Evolutionary conservation across 2,797 vertebrate species (phyloP).

Genomic region (Bovichtus diacanthus): DNA sequence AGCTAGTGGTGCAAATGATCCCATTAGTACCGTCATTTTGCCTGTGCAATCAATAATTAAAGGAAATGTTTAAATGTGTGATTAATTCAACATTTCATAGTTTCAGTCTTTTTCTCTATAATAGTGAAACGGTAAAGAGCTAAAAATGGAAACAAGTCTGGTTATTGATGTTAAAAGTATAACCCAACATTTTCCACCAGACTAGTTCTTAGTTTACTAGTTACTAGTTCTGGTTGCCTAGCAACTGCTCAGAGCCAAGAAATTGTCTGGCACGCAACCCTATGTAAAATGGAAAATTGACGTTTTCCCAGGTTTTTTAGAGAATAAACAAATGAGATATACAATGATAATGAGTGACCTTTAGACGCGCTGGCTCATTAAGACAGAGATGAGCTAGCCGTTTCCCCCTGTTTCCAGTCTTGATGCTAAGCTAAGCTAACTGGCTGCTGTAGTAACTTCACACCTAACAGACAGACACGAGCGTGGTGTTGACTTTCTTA

Average conservation of each 20-base stretch:
- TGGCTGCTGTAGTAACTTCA: background rate
- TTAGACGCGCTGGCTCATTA: background rate
- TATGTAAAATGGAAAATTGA: background rate
- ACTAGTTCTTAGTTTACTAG: too few species aligned
- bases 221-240: conserved; percentile 19
- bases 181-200: too few species aligned
- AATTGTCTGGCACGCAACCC: conserved; percentile 16
- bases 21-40: too few species aligned
- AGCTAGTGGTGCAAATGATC: too few species aligned
- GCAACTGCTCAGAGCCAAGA: conserved; percentile 5
- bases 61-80: too few species aligned
- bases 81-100: too few species aligned
- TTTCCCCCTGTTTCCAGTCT: background rate
- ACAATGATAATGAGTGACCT: conserved; percentile 13
- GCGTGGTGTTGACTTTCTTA: background rate
- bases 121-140: background rate
- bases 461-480: background rate
- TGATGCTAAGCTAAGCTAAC: background rate
- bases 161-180: background rate
- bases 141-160: background rate
- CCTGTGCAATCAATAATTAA: too few species aligned
- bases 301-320: background rate
- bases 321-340: conserved; percentile 9
- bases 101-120: background rate
- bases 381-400: too few species aligned